A percentile compares a stretch with the other conserved stretches of the same genome.
These are phyloP conservation scores for Zaprionus lineosus DNA, from an alignment of 2,888 invertebrate genomes.

Conservation along the genomic window DNA sequence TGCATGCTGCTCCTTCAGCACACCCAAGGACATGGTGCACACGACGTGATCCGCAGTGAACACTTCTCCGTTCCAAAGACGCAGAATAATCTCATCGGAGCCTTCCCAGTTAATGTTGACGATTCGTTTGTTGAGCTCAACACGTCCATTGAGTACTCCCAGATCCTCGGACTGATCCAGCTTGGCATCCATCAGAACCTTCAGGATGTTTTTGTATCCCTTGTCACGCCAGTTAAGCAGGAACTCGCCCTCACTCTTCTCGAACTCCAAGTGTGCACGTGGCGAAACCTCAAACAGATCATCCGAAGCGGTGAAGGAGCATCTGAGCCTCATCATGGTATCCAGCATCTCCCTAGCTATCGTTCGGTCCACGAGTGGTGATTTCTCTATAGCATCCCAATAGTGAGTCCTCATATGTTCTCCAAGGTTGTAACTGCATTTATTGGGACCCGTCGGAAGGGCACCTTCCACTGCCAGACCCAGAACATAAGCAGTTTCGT, in stretches of 20 bases:
- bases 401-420: conserved; percentile 74
- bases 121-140: conserved; percentile 66
- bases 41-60: conserved; percentile 85
- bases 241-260: conserved; percentile 87
- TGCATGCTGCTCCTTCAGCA: conserved; percentile 83
- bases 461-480: conserved; percentile 23
- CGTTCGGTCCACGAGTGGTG: conserved; percentile 71
- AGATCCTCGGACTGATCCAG: conserved; percentile 39
- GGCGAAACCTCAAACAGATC: conserved; percentile 87
- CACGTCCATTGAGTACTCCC: conserved; percentile 77
- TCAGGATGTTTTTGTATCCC: conserved; percentile 87
- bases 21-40: conserved; percentile 85
- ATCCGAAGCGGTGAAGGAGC: conserved; percentile 85
- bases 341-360: conserved; percentile 84
- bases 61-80: conserved; percentile 80
- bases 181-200: conserved; percentile 84
- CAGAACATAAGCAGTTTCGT: conserved; percentile 66
- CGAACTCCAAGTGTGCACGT: conserved; percentile 85
- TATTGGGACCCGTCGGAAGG: conserved; percentile 19
- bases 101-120: conserved; percentile 64
- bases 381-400: conserved; percentile 53
- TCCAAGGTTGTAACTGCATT: conserved; percentile 78
- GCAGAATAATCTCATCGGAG: conserved; percentile 44
- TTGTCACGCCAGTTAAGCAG: conserved; percentile 89
- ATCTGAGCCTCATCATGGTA: conserved; percentile 84